phyloP scores from a whole-genome alignment of 2,888 invertebrate species.

The Artemia sp. region DNA sequence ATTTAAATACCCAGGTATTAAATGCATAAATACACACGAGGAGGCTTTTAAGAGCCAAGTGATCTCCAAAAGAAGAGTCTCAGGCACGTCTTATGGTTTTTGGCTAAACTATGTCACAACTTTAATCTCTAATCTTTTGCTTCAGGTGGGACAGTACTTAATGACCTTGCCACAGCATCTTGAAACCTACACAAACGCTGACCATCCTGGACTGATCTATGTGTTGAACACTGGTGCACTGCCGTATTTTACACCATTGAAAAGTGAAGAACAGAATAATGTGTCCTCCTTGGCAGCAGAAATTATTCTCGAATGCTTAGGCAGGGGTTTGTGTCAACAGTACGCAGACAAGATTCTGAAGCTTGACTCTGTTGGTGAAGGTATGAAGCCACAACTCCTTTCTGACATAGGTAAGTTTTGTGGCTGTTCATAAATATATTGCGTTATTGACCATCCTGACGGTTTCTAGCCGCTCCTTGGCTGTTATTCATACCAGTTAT shows the following conservation, averaged over 20 bases:
- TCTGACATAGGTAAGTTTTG: slow-evolving; percentile 2
- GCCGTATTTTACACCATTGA: background rate
- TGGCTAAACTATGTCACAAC: background rate
- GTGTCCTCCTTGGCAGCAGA: background rate
- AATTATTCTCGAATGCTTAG: background rate
- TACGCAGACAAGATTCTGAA: slow-evolving; percentile 1
- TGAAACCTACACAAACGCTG: background rate
- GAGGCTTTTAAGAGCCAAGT: too few species aligned
- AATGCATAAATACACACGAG: too few species aligned
- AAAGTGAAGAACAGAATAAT: slow-evolving; percentile 2
- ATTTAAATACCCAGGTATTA: too few species aligned
- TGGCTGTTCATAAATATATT: too few species aligned
- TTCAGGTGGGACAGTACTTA: background rate
- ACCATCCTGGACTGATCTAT: background rate
- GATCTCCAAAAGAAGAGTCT: too few species aligned
- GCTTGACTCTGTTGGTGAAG: background rate
- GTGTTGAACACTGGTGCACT: background rate
- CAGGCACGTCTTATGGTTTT: too few species aligned
- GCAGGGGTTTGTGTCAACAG: slow-evolving; percentile 2
- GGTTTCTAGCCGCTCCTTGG: too few species aligned
- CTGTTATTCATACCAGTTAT: too few species aligned
- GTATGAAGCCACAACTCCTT: slow-evolving; percentile 5
- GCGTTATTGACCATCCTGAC: too few species aligned
- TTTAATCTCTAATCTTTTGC: background rate
- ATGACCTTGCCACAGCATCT: slow-evolving; percentile 7